Percentiles rank a stretch among this genome's conserved stretches.
These are phyloP conservation scores for Vollenhovia emeryi DNA, from an alignment of 1,140 invertebrate genomes.

Conservation along the genomic window DNA sequence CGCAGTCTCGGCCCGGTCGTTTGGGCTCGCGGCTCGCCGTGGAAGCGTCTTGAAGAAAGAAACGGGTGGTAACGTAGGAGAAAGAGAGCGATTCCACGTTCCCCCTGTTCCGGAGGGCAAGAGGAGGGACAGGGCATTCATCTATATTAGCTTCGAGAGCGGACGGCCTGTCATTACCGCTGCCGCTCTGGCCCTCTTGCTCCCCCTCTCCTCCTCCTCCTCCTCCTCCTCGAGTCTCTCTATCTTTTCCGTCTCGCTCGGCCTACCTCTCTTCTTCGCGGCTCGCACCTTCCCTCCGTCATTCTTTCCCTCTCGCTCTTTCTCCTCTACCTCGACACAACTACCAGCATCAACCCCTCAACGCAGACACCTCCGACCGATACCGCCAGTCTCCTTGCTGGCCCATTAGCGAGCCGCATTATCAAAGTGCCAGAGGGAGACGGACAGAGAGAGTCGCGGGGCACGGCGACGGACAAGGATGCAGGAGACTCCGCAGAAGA, in stretches of 20 bases:
- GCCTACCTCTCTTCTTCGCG: neutral
- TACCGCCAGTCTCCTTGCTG: constrained; percentile 62
- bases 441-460: constrained; percentile 41
- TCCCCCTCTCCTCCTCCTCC: constrained; percentile 64
- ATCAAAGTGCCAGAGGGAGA: constrained; percentile 70
- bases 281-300: constrained; percentile 20
- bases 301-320: neutral
- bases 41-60: constrained; percentile 43
- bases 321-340: constrained; percentile 44
- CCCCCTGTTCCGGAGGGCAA: constrained; percentile 79
- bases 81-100: constrained; percentile 74
- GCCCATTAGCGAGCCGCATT: constrained; percentile 80
- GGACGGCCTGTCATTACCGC: constrained; percentile 86
- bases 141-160: constrained; percentile 86
- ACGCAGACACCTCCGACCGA: constrained; percentile 63
- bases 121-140: constrained; percentile 85
- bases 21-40: constrained; percentile 15
- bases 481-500: constrained; percentile 8
- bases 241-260: constrained; percentile 19
- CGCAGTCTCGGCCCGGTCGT: constrained; percentile 5
- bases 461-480: constrained; percentile 8
- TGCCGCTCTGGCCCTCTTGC: constrained; percentile 80
- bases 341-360: constrained; percentile 62
- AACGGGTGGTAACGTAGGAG: constrained; percentile 31
- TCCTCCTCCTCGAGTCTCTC: constrained; percentile 61